Percentiles rank a stretch among this genome's conserved stretches.
Evolutionary conservation across 1,140 invertebrate species (phyloP).

Genomic region (Brachionus paranguensis): DNA sequence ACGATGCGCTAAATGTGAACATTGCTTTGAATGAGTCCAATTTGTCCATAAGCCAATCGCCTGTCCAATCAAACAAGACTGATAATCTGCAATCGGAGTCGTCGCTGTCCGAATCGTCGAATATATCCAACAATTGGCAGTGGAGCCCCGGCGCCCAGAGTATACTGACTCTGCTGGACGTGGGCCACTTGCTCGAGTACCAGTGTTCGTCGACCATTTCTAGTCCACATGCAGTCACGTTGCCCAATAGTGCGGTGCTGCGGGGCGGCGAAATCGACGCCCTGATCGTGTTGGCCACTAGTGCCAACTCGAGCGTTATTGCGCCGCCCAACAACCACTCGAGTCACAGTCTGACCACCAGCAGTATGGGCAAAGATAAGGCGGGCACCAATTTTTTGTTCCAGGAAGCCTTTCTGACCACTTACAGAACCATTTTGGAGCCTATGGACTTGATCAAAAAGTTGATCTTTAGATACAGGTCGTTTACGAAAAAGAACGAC

Average conservation of each 20-base stretch:
- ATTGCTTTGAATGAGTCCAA: background rate
- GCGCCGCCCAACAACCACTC: background rate
- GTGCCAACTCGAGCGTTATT: slow-evolving; percentile 70
- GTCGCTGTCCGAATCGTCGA: background rate
- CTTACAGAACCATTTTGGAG: slow-evolving; percentile 86
- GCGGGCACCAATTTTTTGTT: slow-evolving; percentile 73
- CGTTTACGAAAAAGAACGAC: slow-evolving; percentile 60
- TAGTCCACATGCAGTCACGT: background rate
- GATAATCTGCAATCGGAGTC: slow-evolving; percentile 29
- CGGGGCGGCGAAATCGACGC: slow-evolving; percentile 82
- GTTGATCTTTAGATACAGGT: slow-evolving; percentile 74
- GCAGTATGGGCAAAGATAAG: background rate
- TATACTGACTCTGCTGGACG: slow-evolving; percentile 11
- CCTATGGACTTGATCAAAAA: slow-evolving; percentile 80
- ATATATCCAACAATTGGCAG: background rate
- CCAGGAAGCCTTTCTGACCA: slow-evolving; percentile 92
- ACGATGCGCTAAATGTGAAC: background rate
- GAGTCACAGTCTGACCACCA: background rate
- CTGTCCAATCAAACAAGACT: background rate
- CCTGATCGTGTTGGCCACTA: slow-evolving; percentile 83
- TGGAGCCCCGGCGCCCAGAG: background rate
- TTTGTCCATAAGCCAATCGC: slow-evolving; percentile 1
- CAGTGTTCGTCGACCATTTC: background rate
- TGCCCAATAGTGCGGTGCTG: slow-evolving; percentile 65
- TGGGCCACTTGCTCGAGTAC: slow-evolving; percentile 31